Evolutionary conservation across 2,888 invertebrate species (phyloP), one percentile per base, ranked within the genome.

Genomic region (Azorinus chamasolen): DNA sequence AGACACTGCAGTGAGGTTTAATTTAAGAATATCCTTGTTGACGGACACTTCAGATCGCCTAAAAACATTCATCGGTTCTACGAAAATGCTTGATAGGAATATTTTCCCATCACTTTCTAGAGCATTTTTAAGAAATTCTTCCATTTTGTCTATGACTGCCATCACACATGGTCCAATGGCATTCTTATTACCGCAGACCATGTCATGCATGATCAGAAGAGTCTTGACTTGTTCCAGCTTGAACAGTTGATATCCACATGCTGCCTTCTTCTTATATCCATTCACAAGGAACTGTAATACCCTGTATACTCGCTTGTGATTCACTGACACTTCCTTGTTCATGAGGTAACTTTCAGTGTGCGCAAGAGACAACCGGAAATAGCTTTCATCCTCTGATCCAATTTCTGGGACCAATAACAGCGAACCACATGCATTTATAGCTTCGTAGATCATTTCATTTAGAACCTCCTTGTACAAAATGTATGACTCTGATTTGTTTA

Each of bases 151-250:
- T 18, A 79, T 37, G 1, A 79, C 24, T 4, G 65, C 61, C 70
- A 79, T 74, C 6, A 73, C 64, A 32, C 79, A 79, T 45, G 73
- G 73, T 0, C 65, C 79, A 22, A 79, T 54, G 32, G 65, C 51
- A 46, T 65, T 66, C 32, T 54, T 16, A 8, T 46, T 32, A 20
- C 37, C 20, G 22, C 79, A 73, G 14, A 48, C 25, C 3, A 57
- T 37, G 37, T 66, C 64, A 53, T 73, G 73, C 14, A 37, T 45
- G 1, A 66, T 61, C 0, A 79, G 54, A 4, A 79, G 24, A n/a
- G 57, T 65, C 58, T 70, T 73, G 5, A 79, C 43, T 8, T 48
- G 66, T 18, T 27, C 43, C 24, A 74, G 65, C 5, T 54, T 46
- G 62, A 79, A 70, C 16, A 73, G 51, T 45, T 79, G 55, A 18